Evolutionary conservation across 2,113 vertebrate genomes (phyloP).

Genomic region (Dolichallabes microphthalmus): DNA sequence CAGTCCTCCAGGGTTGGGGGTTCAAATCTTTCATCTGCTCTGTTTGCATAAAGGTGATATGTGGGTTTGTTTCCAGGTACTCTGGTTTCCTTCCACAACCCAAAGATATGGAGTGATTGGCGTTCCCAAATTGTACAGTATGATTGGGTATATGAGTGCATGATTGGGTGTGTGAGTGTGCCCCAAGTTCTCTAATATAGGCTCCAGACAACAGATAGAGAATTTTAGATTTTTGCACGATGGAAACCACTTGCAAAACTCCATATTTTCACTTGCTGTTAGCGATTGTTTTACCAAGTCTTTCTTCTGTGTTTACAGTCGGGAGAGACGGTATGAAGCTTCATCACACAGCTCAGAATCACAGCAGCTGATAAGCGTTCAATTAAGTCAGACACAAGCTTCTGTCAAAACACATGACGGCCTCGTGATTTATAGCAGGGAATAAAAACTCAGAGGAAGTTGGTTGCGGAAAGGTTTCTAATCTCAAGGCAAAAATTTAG

Average conservation of each 20-base stretch:
- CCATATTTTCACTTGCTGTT: background rate
- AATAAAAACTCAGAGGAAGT: background rate
- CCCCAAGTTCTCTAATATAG: too few relatives aligned
- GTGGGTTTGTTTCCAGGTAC: too few relatives aligned
- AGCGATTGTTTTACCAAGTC: background rate
- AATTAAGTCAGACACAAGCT: slow-evolving; percentile 3
- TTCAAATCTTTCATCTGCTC: too few relatives aligned
- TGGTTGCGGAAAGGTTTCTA: background rate
- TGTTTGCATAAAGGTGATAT: too few relatives aligned
- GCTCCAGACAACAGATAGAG: background rate
- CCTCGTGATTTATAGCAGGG: background rate
- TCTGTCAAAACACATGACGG: background rate
- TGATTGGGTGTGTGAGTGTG: too few relatives aligned
- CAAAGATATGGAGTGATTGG: too few relatives aligned
- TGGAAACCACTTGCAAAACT: background rate
- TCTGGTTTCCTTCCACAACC: too few relatives aligned
- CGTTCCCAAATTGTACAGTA: too few relatives aligned
- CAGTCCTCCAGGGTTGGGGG: too few relatives aligned
- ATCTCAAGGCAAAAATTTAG: background rate
- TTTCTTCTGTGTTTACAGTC: background rate
- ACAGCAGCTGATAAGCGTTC: slow-evolving; percentile 13
- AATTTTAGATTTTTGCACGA: background rate
- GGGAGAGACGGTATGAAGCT: background rate
- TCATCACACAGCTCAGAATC: background rate
- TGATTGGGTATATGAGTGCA: too few relatives aligned